These are phyloP conservation scores for Edolisoma coerulescens DNA, from an alignment of 2,113 vertebrate genomes.

Conservation along the genomic window DNA sequence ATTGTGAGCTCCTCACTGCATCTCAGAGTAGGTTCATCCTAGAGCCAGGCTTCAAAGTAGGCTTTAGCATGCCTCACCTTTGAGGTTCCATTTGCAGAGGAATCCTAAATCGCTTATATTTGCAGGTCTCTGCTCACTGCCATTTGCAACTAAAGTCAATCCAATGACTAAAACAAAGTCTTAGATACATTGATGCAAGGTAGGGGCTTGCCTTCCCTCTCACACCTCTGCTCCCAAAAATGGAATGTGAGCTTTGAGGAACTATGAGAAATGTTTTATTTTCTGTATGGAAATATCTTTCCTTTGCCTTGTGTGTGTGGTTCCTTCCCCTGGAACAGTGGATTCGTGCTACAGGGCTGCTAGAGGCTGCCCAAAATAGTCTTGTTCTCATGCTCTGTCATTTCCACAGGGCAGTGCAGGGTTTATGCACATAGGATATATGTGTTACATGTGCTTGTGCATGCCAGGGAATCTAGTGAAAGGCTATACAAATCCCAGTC, in stretches of 20 bases:
- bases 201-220: neutral
- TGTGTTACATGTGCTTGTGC: neutral
- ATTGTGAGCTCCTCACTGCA: neutral
- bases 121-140: neutral
- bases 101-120: neutral
- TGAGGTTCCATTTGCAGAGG: neutral
- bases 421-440: neutral
- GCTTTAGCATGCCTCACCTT: neutral
- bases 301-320: neutral
- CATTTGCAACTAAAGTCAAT: neutral
- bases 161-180: neutral
- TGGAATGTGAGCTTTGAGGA: neutral
- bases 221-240: neutral
- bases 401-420: neutral
- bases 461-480: neutral
- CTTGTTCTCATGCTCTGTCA: neutral
- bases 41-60: neutral
- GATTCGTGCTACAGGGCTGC: neutral
- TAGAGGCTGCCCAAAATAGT: neutral
- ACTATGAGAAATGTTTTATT: neutral
- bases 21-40: neutral
- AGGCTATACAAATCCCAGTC: neutral
- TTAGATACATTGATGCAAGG: accelerated
- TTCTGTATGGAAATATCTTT: neutral
- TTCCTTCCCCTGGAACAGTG: neutral